Evolutionary conservation across 1,140 invertebrate genomes (phyloP).

Genomic region (Hetaerina americana): DNA sequence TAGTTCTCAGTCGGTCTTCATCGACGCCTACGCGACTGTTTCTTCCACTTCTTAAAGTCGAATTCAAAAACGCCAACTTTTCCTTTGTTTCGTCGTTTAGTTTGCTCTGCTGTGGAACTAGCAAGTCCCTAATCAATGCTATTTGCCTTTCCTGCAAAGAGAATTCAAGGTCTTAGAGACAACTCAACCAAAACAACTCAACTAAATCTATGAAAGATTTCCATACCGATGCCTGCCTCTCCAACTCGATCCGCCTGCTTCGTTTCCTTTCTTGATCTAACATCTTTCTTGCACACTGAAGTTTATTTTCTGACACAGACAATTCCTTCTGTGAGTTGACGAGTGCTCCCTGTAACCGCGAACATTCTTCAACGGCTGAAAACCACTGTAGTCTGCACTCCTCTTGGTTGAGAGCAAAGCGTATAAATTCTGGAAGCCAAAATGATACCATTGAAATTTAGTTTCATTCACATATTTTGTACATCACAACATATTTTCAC

Average conservation of each 20-base stretch:
- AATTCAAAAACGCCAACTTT: slow-evolving; percentile 63
- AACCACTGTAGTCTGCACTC: slow-evolving; percentile 54
- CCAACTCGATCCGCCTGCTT: slow-evolving; percentile 42
- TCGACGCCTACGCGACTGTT: slow-evolving; percentile 30
- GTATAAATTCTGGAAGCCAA: slow-evolving; percentile 52
- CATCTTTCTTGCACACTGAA: slow-evolving; percentile 59
- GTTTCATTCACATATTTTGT: too few relatives aligned
- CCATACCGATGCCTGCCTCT: slow-evolving; percentile 44
- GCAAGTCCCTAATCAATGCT: slow-evolving; percentile 51
- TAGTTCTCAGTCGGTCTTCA: slow-evolving; percentile 44
- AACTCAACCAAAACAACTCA: background rate
- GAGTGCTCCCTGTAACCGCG: slow-evolving; percentile 47
- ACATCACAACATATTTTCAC: too few relatives aligned
- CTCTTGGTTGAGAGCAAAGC: slow-evolving; percentile 55
- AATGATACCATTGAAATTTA: too few relatives aligned
- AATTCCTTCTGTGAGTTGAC: slow-evolving; percentile 49
- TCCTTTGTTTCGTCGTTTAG: slow-evolving; percentile 65
- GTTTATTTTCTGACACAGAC: slow-evolving; percentile 54
- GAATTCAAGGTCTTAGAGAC: slow-evolving; percentile 8
- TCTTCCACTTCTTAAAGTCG: slow-evolving; percentile 26
- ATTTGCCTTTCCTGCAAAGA: slow-evolving; percentile 54
- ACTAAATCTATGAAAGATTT: slow-evolving; percentile 5
- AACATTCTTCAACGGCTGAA: slow-evolving; percentile 47
- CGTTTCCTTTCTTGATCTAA: slow-evolving; percentile 63
- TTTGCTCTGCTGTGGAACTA: slow-evolving; percentile 47